A percentile compares a stretch with the other conserved stretches of the same genome.
These are phyloP conservation scores for Scelioninae gen. 2 DNA, from an alignment of 2,888 invertebrate species.

Conservation along the genomic window DNA sequence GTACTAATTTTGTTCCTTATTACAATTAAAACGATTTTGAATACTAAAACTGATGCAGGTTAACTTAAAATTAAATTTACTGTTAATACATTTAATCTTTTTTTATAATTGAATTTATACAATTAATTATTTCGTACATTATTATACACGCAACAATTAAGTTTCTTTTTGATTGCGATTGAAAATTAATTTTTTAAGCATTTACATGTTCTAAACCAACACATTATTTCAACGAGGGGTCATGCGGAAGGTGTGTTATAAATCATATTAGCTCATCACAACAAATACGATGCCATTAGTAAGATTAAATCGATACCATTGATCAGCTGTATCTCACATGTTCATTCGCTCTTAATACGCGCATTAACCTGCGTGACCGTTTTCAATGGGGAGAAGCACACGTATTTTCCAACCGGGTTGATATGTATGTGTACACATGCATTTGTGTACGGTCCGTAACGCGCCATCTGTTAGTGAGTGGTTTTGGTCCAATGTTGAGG, in stretches of 20 bases:
- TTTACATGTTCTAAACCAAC: slow-evolving; percentile 27
- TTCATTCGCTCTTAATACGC: slow-evolving; percentile 57
- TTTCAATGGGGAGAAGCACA: slow-evolving; percentile 30
- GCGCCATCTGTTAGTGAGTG: slow-evolving; percentile 64
- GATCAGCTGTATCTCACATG: slow-evolving; percentile 48
- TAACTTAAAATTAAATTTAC: too few species aligned
- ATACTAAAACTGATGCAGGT: too few species aligned
- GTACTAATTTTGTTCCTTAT: too few species aligned
- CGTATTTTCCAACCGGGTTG: slow-evolving; percentile 62
- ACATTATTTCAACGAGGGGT: slow-evolving; percentile 59
- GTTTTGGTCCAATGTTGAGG: slow-evolving; percentile 60
- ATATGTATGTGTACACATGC: slow-evolving; percentile 59
- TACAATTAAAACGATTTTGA: too few species aligned
- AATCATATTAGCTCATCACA: slow-evolving; percentile 69
- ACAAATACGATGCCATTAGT: slow-evolving; percentile 67
- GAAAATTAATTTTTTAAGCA: too few species aligned
- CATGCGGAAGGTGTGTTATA: slow-evolving; percentile 68
- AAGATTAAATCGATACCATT: slow-evolving; percentile 66
- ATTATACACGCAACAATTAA: too few species aligned
- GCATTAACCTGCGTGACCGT: slow-evolving; percentile 46
- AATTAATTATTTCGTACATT: too few species aligned
- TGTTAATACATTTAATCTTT: too few species aligned
- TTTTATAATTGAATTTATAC: too few species aligned
- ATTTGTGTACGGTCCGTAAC: slow-evolving; percentile 29
- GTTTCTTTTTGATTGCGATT: too few species aligned